Evolutionary conservation across 2,113 vertebrate species (phyloP), one percentile per base, ranked within the genome.

Genomic region (Gambusia affinis): DNA sequence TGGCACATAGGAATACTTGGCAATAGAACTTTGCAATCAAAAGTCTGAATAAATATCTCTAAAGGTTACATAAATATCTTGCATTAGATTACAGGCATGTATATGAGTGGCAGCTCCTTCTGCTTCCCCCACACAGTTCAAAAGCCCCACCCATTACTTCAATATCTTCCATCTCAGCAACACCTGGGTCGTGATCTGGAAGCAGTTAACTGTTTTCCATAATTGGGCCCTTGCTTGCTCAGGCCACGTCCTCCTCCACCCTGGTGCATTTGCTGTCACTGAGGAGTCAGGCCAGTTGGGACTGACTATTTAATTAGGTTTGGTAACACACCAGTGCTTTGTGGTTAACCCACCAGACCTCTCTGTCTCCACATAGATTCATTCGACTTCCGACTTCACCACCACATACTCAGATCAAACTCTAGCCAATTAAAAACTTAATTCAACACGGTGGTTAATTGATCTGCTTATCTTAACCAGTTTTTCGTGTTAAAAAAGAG

Each of bases 401-500:
- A 37, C 70, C 44, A 28, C 78, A 74, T 31, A 74, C 72, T 69
- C 72, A 37, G 61, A 73, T 88, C 83, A 14, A 67, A 93, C 79
- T 85, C 76, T 80, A 76, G 91, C 88, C 95, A 95, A 96, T 96
- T 96, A 95, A 95, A 93, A 94, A 84, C 83, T 89, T 82, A 92
- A 93, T 89, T 82, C 91, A 94, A 95, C 76, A 94, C 91, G 95
- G 88, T 84, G 86, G 80, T 12, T 92, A 95, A 94, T 85, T 95
- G 94, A 95, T 92, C 94, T 90, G 88, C 90, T 89, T 81, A 87
- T 90, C 89, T 85, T 88, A 86, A 63, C 67, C 91, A 92, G 87
- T 57, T 57, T n/a, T 51, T n/a, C 10, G 2, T 3, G 51, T n/a
- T 79, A 64, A 37, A 87, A 64, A 64, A 70, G 35, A 66, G 31